Percentiles rank a stretch among this genome's conserved stretches.
These are phyloP conservation scores for Orchesella cincta DNA, from an alignment of 1,140 invertebrate genomes.

Conservation along the genomic window DNA sequence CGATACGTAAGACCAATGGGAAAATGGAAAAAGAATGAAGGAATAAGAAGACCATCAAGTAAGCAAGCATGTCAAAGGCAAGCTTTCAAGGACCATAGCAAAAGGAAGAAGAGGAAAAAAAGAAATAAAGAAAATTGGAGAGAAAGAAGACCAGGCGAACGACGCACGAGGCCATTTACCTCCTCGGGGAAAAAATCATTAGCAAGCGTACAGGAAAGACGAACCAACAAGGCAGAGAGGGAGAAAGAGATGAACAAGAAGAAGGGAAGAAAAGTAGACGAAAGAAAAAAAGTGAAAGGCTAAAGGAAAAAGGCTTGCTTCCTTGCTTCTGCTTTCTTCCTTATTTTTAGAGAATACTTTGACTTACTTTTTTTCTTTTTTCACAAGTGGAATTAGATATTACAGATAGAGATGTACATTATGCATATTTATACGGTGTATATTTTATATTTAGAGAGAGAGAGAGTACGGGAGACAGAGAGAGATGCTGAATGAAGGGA, in stretches of 20 bases:
- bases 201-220: background rate
- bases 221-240: background rate
- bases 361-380: background rate
- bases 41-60: background rate
- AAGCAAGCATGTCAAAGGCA: background rate
- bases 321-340: too few relatives aligned
- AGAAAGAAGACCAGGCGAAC: background rate
- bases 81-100: background rate
- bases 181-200: slow-evolving; percentile 13
- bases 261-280: background rate
- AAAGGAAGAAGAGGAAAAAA: background rate
- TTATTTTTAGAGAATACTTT: too few relatives aligned
- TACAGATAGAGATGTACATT: background rate
- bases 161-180: slow-evolving; percentile 7
- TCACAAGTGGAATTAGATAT: background rate
- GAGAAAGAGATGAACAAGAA: background rate
- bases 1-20: too few relatives aligned
- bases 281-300: background rate
- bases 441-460: background rate
- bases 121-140: background rate
- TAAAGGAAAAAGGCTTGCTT: too few relatives aligned
- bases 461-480: background rate
- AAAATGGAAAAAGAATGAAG: background rate
- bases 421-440: too few relatives aligned
- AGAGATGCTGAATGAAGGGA: background rate